Percentiles rank a stretch among this genome's conserved stretches.
Evolutionary conservation across 2,797 vertebrate genomes (phyloP).

Genomic region (Taeniopygia guttata): DNA sequence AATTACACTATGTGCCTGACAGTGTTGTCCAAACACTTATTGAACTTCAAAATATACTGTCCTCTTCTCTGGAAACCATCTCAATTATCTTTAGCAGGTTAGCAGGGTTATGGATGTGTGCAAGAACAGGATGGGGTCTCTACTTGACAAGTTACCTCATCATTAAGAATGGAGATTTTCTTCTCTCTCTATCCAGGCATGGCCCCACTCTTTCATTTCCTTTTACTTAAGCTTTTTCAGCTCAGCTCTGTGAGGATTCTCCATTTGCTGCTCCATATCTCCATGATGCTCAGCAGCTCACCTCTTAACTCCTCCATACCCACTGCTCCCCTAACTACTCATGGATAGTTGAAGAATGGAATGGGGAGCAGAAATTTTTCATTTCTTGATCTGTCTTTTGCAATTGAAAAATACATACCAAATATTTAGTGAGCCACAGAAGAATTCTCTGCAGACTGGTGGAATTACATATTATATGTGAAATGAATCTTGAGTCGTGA

Average conservation of each 20-base stretch:
- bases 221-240: not conserved
- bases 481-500: not conserved
- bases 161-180: not conserved
- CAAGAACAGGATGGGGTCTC: not conserved
- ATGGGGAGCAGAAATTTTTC: not conserved
- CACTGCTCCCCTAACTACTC: not conserved
- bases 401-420: not conserved
- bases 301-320: not conserved
- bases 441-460: slow-evolving; percentile 17
- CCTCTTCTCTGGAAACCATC: not conserved
- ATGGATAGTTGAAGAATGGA: not conserved
- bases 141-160: not conserved
- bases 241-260: not conserved
- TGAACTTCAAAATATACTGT: not conserved
- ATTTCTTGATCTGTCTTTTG: not conserved
- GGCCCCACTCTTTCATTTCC: not conserved
- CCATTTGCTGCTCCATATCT: not conserved
- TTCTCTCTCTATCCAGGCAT: not conserved
- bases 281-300: not conserved
- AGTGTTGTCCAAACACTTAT: not conserved
- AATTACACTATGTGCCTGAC: accelerated
- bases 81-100: not conserved
- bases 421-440: slow-evolving; percentile 4
- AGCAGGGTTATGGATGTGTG: not conserved
- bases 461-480: slow-evolving; percentile 10